Percentiles rank a stretch among this genome's conserved stretches.
Conservation (phyloP, 2,888 invertebrate species). For the Pheosia tremula region DNA sequence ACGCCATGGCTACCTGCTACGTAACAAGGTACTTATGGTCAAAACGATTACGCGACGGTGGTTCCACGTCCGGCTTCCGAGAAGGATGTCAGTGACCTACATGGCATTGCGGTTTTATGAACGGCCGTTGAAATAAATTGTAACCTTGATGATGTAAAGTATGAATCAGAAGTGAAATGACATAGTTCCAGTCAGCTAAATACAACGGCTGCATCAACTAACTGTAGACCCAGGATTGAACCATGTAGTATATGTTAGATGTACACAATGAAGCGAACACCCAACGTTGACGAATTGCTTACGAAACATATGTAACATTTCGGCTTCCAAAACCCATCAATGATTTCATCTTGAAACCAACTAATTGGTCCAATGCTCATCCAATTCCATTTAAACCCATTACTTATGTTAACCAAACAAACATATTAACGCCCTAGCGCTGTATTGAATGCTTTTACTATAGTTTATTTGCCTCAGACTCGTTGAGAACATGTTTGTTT, state of each 20-base stretch:
- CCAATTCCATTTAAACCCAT: slow-evolving; percentile 21
- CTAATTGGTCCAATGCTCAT: slow-evolving; percentile 3
- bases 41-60: background rate
- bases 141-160: background rate
- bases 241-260: no score
- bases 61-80: background rate
- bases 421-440: slow-evolving; percentile 13
- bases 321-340: background rate
- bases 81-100: background rate
- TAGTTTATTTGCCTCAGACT: slow-evolving; percentile 4
- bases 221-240: no score
- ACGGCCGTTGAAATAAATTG: background rate
- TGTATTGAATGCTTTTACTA: slow-evolving; percentile 3
- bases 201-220: no score
- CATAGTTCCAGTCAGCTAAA: no score
- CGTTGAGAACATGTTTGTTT: slow-evolving; percentile 5
- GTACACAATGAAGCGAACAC: no score
- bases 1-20: slow-evolving; percentile 3
- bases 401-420: slow-evolving; percentile 10
- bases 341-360: slow-evolving; percentile 19
- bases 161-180: no score
- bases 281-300: no score
- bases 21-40: background rate
- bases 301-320: background rate
- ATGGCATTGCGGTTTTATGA: no score